Evolutionary conservation across 1,140 invertebrate species (phyloP).

Genomic region (Charaxes varanes): DNA sequence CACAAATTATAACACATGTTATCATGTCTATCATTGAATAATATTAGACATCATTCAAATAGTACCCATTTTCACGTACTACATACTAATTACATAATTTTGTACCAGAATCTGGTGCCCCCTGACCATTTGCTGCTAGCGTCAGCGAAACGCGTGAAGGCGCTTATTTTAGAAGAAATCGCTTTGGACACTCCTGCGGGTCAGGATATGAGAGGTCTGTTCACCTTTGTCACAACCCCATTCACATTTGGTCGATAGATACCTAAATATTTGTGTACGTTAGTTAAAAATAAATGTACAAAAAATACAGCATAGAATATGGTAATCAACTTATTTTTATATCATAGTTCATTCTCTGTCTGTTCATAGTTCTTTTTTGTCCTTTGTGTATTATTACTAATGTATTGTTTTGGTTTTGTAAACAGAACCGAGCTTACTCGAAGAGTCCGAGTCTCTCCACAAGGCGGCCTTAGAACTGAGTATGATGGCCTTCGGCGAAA

Average conservation of each 20-base stretch:
- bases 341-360: no score
- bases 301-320: no score
- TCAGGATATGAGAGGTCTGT: conserved; percentile 52
- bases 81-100: conserved; percentile 1
- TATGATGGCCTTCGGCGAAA: conserved; percentile 88
- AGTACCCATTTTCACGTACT: no score
- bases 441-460: conserved; percentile 88
- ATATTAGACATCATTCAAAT: no score
- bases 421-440: conserved; percentile 76
- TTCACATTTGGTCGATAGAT: background rate
- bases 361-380: no score
- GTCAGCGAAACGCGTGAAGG: conserved; percentile 92
- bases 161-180: conserved; percentile 94
- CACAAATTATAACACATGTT: no score
- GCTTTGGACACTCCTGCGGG: conserved; percentile 84
- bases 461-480: conserved; percentile 85
- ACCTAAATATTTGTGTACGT: no score
- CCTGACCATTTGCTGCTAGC: conserved; percentile 88
- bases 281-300: no score
- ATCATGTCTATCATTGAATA: no score
- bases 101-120: conserved; percentile 79
- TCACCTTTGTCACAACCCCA: background rate
- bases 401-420: background rate
- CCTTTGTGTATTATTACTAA: background rate
- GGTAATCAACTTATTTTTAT: no score